Base-by-base conservation (phyloP, 2,797 vertebrate genomes). In the Mustela erminea region DNA sequence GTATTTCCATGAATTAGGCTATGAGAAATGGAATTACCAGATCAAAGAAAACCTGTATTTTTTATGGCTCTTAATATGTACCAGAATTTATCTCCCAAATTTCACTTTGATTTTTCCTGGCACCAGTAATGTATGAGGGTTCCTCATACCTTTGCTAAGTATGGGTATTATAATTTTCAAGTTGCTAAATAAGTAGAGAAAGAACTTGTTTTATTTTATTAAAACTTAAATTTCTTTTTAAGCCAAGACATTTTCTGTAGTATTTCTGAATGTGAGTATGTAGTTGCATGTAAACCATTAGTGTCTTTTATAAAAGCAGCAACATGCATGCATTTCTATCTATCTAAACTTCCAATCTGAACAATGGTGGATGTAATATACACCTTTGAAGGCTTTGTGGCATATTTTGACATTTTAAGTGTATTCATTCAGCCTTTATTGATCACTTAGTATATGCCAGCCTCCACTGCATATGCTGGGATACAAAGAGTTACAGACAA, bases 351-450 rank as follows among this genome's bases (percentile, higher is more conserved):
- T 74, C 58, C 46, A 92, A 5, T 72, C 52, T 46, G 80, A 92
- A 74, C 17, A 85, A 74, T 52, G 29, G 17, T 58, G 23, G 49
- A 77, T 56, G 84, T 58, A 38, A 21, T 38, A 74, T 12, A 72
- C 0, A 77, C 0, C 20, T 90, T 93, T 46, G 43, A 11, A 94
- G 52, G 49, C 89, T 95, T 88, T 93, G 27, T 93, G 91, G n/a
- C 62, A 87, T 93, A 46, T 86, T 94, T 95, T 93, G 66, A 95
- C 46, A 94, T 92, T 94, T 92, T 49, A 60, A 88, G 17, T 29
- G 10, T 84, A 43, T 89, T 89, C 27, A 74, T 64, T 95, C n/a
- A 49, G 38, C n/a, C 72, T 74, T 97, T 77, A 43, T 25, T 89
- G 90, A 90, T 75, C 74, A 90, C 14, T 96, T 96, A 29, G 80